Evolutionary conservation across 2,113 vertebrate genomes (phyloP).

Genomic region (Bufo bufo): DNA sequence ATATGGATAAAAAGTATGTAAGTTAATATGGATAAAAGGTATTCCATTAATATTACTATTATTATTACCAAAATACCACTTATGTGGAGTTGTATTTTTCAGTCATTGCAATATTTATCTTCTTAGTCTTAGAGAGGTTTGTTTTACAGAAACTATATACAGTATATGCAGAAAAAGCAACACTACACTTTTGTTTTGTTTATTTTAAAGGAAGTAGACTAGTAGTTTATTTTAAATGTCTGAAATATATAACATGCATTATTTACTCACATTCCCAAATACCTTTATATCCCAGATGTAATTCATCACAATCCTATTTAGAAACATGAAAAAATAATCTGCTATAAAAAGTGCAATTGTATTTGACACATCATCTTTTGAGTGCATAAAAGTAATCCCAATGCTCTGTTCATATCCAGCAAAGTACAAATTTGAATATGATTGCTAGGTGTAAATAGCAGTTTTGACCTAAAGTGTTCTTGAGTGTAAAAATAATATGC

Average conservation of each 20-base stretch:
- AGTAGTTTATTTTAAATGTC: background rate
- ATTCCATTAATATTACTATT: no score
- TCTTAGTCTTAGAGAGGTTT: no score
- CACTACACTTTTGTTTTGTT: background rate
- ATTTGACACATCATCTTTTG: conserved; percentile 52
- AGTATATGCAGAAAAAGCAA: background rate
- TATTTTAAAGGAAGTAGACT: conserved; percentile 11
- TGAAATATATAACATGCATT: conserved; percentile 21
- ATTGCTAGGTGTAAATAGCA: conserved; percentile 46
- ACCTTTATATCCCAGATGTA: conserved; percentile 38
- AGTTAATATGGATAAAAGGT: no score
- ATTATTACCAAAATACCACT: no score
- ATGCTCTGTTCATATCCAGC: conserved; percentile 33
- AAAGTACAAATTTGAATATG: conserved; percentile 45
- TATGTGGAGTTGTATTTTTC: background rate
- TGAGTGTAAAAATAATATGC: conserved; percentile 37
- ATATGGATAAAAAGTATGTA: no score
- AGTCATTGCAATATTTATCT: no score
- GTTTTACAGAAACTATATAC: conserved; percentile 7
- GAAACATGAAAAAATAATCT: conserved; percentile 57
- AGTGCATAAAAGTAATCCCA: conserved; percentile 52
- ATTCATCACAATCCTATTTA: conserved; percentile 57
- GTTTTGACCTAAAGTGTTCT: conserved; percentile 45
- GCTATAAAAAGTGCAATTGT: conserved; percentile 51
- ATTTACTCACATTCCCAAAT: conserved; percentile 50